A percentile compares a stretch with the other conserved stretches of the same genome.
Conservation (phyloP, 2,888 invertebrate species). For the Liopterus haemorrhoidalis region DNA sequence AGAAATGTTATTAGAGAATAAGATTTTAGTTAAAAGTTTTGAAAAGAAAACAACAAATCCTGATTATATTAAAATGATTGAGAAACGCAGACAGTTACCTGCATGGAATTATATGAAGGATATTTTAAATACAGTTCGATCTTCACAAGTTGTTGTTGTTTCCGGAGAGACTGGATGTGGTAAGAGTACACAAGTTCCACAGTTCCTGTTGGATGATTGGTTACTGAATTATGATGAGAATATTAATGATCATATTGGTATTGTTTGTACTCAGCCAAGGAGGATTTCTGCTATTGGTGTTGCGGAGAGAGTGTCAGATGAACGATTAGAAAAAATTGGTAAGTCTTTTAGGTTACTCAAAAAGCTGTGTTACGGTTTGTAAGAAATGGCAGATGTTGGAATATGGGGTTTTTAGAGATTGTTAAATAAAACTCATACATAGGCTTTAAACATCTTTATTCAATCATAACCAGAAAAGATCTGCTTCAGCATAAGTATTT, state of each 20-base stretch:
- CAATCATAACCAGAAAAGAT: too few relatives aligned
- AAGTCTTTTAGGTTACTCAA: constrained; percentile 68
- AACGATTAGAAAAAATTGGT: constrained; percentile 73
- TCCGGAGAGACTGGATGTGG: constrained; percentile 83
- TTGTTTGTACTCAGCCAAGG: constrained; percentile 89
- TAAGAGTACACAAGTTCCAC: constrained; percentile 86
- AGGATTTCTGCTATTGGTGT: constrained; percentile 88
- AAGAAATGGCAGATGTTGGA: too few relatives aligned
- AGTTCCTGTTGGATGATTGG: constrained; percentile 87
- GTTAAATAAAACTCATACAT: too few relatives aligned
- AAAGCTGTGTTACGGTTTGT: too few relatives aligned
- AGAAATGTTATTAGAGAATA: constrained; percentile 56
- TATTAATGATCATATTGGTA: constrained; percentile 59
- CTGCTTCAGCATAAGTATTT: too few relatives aligned
- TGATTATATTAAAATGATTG: constrained; percentile 62
- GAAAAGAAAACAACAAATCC: constrained; percentile 54
- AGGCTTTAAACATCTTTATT: too few relatives aligned
- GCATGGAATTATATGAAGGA: constrained; percentile 66
- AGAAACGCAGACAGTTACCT: constrained; percentile 58
- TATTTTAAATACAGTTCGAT: constrained; percentile 59
- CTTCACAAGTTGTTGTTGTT: constrained; percentile 65
- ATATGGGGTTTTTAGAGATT: too few relatives aligned
- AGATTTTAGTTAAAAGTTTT: constrained; percentile 56
- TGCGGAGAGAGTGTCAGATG: constrained; percentile 84
- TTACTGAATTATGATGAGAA: constrained; percentile 53